Conservation (phyloP, 2,888 invertebrate species). For the Chrysolina americana region DNA sequence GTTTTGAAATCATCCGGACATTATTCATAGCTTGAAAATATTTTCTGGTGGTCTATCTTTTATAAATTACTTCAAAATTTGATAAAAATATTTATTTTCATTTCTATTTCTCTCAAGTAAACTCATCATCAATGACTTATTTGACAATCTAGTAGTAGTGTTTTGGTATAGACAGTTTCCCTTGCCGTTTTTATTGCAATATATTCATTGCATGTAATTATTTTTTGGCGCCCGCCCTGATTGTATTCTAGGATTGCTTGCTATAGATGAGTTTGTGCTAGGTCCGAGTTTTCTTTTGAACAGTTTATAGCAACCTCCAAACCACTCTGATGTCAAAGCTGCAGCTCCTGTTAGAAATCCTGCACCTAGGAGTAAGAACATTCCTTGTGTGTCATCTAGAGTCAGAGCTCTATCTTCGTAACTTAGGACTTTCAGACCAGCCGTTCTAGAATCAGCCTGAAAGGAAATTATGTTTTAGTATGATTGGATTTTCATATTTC, state of each 20-base stretch:
- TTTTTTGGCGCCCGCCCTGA: neutral
- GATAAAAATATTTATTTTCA: too few relatives aligned
- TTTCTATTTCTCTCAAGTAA: too few relatives aligned
- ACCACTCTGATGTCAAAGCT: slow-evolving; percentile 79
- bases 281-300: slow-evolving; percentile 67
- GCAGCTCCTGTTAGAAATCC: slow-evolving; percentile 79
- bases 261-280: slow-evolving; percentile 54
- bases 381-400: slow-evolving; percentile 86
- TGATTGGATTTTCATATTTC: too few relatives aligned
- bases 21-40: too few relatives aligned
- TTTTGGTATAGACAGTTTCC: too few relatives aligned
- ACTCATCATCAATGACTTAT: too few relatives aligned
- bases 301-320: slow-evolving; percentile 78
- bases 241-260: slow-evolving; percentile 63
- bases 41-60: too few relatives aligned
- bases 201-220: neutral
- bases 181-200: neutral
- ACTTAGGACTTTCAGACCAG: slow-evolving; percentile 69
- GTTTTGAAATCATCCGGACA: too few relatives aligned
- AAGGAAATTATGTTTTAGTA: slow-evolving; percentile 39
- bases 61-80: too few relatives aligned
- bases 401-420: slow-evolving; percentile 82
- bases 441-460: slow-evolving; percentile 68
- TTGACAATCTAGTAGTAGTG: neutral
- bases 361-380: slow-evolving; percentile 81